Evolutionary conservation across 2,888 invertebrate species (phyloP).

Genomic region (Lithosia quadra): DNA sequence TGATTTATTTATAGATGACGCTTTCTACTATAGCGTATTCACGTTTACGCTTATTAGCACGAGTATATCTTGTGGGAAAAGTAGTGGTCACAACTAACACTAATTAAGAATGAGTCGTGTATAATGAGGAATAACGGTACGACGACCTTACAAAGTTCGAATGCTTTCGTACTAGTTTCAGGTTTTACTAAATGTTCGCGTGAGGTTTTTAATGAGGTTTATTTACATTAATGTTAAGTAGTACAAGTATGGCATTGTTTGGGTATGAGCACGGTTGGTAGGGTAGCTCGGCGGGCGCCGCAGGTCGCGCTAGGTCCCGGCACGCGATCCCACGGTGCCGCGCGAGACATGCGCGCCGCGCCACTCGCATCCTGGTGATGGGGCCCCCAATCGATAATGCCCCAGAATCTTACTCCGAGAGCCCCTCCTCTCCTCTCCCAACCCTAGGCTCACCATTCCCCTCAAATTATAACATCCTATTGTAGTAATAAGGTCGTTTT

Average conservation of each 20-base stretch:
- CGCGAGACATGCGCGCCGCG: constrained; percentile 71
- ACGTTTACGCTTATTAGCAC: constrained; percentile 38
- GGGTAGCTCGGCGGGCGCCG: constrained; percentile 31
- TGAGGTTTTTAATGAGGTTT: constrained; percentile 45
- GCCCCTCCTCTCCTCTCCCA: constrained; percentile 74
- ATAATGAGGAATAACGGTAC: constrained; percentile 46
- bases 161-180: constrained; percentile 36
- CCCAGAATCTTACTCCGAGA: constrained; percentile 76
- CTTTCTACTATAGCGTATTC: constrained; percentile 36
- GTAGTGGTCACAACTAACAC: constrained; percentile 35
- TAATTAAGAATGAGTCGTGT: constrained; percentile 31
- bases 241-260: constrained; percentile 29
- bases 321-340: constrained; percentile 49
- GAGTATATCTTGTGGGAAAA: constrained; percentile 46
- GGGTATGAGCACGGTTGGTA: constrained; percentile 28
- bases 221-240: constrained; percentile 47
- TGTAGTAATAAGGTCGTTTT: constrained; percentile 82
- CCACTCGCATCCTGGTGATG: constrained; percentile 76
- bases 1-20: constrained; percentile 53
- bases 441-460: constrained; percentile 70
- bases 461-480: constrained; percentile 82
- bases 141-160: constrained; percentile 35
- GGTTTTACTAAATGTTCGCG: constrained; percentile 38
- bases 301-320: constrained; percentile 48
- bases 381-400: constrained; percentile 81